Base-by-base conservation (phyloP, 1,140 invertebrate genomes). In the Watersipora subatra region DNA sequence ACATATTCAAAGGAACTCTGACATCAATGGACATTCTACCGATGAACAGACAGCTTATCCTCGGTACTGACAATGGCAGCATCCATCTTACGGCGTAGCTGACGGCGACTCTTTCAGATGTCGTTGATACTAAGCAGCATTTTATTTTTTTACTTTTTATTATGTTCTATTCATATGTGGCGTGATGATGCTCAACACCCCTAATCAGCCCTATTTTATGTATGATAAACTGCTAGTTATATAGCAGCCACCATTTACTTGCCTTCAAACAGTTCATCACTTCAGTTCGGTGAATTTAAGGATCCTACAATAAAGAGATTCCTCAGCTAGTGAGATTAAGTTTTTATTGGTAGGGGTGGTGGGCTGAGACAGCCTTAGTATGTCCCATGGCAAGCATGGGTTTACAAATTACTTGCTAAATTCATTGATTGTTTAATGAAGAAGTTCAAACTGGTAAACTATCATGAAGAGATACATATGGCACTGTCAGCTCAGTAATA, bases 11-110 rank as follows among this genome's bases (percentile, higher is more conserved):
- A 77, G 93, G 93, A 1, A 87, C 93, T 2, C 81, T 97, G 1
- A 94, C 92, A 17, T 87, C 89, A 19, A 88, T 96, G 86, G 85
- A 87, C 2, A 83, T 95, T 22, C 78, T 96, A 67, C 92, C 93
- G 12, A 79, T 95, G 0, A 96, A 97, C 78, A 86, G 90, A 74
- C 81, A 92, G 62, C 81, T 97, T 12, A 79, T 97, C 17, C 80
- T 96, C 17, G 93, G 92, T 24, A 88, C 91, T 61, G 93, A 97
- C 76, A 92, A 88, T 76, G 93, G 93, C 15, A 87, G 84, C 71
- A 91, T 96, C 62, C 87, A 84, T 71, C 81, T 95, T 55, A 80
- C 94, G 28, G 68, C 68, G 1, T 69, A 64, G 46, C 19, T 64
- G 19, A 19, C 26, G 17, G 19, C 24, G 7, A 63, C 22, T 20